A percentile compares a stretch with the other conserved stretches of the same genome.
phyloP scores from a whole-genome alignment of 2,797 vertebrate genomes.

The Rhinophrynus dorsalis region DNA sequence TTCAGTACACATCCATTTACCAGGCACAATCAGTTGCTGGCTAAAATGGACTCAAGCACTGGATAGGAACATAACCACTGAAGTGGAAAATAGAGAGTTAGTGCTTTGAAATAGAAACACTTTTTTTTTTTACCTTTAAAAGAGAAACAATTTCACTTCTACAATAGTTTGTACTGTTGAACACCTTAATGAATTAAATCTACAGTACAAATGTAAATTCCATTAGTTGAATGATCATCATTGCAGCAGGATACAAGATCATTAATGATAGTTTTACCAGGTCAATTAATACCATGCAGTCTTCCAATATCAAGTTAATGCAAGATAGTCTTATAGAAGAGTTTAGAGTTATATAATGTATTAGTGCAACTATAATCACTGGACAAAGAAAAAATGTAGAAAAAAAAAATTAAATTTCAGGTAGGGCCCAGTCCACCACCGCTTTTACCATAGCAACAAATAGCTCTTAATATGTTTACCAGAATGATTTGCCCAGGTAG shows the following conservation, averaged over 20 bases:
- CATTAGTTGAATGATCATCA: background rate
- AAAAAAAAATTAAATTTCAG: no score
- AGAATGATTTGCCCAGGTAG: no score
- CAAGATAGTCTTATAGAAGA: no score
- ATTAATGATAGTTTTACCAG: background rate
- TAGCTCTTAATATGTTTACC: no score
- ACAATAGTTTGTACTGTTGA: background rate
- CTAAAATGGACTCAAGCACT: constrained; percentile 11
- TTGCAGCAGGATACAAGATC: background rate
- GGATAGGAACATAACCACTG: background rate
- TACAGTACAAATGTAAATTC: background rate
- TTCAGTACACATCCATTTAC: constrained; percentile 36
- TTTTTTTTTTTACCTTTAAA: background rate
- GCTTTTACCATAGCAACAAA: no score
- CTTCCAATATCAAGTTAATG: background rate
- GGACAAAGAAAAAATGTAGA: no score
- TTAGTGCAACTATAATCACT: no score
- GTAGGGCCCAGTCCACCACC: no score
- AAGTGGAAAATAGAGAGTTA: constrained; percentile 35
- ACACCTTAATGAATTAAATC: background rate
- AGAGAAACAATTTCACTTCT: background rate
- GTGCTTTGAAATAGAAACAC: constrained; percentile 6
- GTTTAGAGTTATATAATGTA: no score
- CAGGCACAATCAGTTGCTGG: constrained; percentile 10
- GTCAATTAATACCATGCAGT: background rate